Evolutionary conservation across 2,797 vertebrate genomes (phyloP).

Genomic region (Agapornis canus): DNA sequence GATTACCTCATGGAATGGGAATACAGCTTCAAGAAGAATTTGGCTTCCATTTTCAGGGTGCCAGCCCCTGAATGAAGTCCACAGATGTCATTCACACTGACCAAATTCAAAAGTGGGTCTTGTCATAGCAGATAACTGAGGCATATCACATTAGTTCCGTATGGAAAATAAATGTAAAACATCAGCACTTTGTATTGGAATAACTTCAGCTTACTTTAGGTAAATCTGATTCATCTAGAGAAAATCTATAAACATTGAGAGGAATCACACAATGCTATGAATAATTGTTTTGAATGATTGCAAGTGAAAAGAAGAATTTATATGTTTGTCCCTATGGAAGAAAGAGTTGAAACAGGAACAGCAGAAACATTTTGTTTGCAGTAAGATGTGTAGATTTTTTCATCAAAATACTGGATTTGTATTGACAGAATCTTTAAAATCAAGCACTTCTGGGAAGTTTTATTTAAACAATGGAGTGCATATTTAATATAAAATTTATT

Average conservation of each 20-base stretch:
- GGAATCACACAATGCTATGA: not conserved
- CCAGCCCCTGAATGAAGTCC: not conserved
- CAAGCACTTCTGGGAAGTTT: not conserved
- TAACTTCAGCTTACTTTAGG: not conserved
- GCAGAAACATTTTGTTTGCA: not conserved
- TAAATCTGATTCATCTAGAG: not conserved
- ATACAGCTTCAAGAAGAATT: not conserved
- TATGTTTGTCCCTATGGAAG: not conserved
- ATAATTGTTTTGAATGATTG: not conserved
- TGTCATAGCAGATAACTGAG: not conserved
- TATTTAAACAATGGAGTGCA: not conserved
- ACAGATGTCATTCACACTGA: not conserved
- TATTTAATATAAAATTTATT: not conserved
- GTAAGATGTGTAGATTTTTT: not conserved
- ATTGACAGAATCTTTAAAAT: not conserved
- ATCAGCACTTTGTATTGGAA: not conserved
- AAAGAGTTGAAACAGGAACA: not conserved
- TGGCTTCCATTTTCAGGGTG: not conserved
- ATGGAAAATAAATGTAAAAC: not conserved
- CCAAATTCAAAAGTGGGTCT: not conserved
- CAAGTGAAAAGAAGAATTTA: not conserved
- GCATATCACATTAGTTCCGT: not conserved
- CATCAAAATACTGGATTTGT: not conserved
- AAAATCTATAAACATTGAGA: not conserved
- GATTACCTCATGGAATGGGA: not conserved